Evolutionary conservation across 2,797 vertebrate genomes (phyloP), one percentile per base, ranked within the genome.

Genomic region (Rhinatrema bivittatum): DNA sequence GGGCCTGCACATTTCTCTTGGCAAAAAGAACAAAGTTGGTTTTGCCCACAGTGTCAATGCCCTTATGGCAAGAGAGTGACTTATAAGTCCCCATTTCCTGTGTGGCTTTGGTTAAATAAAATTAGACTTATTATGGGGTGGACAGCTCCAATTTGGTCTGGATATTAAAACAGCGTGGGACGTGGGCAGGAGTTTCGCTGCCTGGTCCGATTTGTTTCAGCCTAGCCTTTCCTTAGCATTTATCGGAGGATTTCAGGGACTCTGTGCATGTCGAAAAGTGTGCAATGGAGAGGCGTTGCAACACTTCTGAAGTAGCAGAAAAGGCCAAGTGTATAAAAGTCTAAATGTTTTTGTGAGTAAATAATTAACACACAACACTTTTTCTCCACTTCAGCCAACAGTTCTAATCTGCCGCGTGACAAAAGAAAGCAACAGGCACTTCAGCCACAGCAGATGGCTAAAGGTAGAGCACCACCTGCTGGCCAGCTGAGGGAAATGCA

Each of bases 401-500:
- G 51, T 9, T 44, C 61, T 34, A 16, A 6, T 3, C 38, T 14
- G 59, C 64, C 42, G 53, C 22, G 10, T 20, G 45, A 40, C 36
- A 58, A 53, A 57, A 4, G 0, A 39, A 42, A 51, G 49, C 33
- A 10, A 15, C 28, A 24, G 29, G 13, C 25, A 29, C 32, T 0
- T 49, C 26, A n/a, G n/a, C 26, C 31, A 43, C 18, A 37, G 39
- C 32, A 50, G 73, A 79, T 66, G 53, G 56, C 72, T 70, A 76
- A 78, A 81, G 65, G 75, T 46, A 46, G 50, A 73, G 67, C 78
- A 82, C 81, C 84, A 84, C 78, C 84, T 86, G 67, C 79, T 59
- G 75, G 76, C 38, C 22, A 36, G 7, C 1, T 12, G 4, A 14
- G 7, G 46, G 46, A 72, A 69, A 12, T 28, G 36, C 32, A 23